A percentile compares a stretch with the other conserved stretches of the same genome.
These are phyloP conservation scores for Aspidiotus destructor DNA, from an alignment of 2,888 invertebrate species.

Conservation along the genomic window DNA sequence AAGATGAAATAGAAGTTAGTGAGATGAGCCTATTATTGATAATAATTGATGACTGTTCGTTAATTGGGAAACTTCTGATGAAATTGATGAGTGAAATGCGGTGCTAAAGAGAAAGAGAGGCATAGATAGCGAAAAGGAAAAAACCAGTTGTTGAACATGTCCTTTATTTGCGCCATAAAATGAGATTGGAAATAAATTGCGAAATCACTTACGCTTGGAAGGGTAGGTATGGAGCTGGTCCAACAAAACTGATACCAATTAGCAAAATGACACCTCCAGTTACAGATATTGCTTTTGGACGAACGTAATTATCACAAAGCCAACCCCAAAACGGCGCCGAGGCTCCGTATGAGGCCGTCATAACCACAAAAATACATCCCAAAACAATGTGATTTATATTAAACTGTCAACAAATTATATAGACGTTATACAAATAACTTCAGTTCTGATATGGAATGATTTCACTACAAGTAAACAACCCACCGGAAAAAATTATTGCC, in stretches of 20 bases:
- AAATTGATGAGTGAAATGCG: too few species aligned
- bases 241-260: constrained; percentile 61
- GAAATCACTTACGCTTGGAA: constrained; percentile 47
- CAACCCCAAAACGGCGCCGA: constrained; percentile 73
- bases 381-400: constrained; percentile 57
- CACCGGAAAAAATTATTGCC: too few species aligned
- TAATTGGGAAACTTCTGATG: too few species aligned
- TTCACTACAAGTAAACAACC: too few species aligned
- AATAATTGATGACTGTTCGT: too few species aligned
- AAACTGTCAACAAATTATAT: constrained; percentile 46
- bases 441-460: not conserved
- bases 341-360: constrained; percentile 67
- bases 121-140: too few species aligned
- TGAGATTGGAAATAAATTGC: too few species aligned
- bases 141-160: too few species aligned
- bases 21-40: too few species aligned
- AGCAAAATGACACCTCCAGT: constrained; percentile 58
- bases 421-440: not conserved
- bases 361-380: constrained; percentile 74
- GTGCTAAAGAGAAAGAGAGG: too few species aligned
- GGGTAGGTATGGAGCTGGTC: constrained; percentile 69
- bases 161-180: too few species aligned
- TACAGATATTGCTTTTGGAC: constrained; percentile 59
- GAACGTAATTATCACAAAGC: constrained; percentile 59
- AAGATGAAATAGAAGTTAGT: not conserved